Percentiles rank a stretch among this genome's conserved stretches.
phyloP scores from a whole-genome alignment of 2,888 invertebrate genomes.

The Nudaria mundana region DNA sequence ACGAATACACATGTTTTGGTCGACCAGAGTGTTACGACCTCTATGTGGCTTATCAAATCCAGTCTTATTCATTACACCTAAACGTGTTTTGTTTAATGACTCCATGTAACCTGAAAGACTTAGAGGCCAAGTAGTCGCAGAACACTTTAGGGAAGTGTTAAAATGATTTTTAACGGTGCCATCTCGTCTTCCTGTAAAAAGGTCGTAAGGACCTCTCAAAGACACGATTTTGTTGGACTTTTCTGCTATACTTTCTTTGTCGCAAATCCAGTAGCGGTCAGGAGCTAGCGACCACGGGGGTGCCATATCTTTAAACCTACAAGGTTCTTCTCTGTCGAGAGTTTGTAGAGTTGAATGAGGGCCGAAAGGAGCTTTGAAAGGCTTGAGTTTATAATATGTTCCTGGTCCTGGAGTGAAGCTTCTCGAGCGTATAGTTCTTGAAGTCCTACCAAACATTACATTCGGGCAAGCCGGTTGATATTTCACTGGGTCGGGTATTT shows the following conservation, averaged over 20 bases:
- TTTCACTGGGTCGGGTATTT: constrained; percentile 30
- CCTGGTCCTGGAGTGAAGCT: constrained; percentile 55
- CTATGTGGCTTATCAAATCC: constrained; percentile 54
- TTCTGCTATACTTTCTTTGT: constrained; percentile 56
- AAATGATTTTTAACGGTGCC: constrained; percentile 9
- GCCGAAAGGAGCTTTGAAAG: constrained; percentile 57
- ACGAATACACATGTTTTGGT: constrained; percentile 70
- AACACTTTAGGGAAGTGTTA: constrained; percentile 20
- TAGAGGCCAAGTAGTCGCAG: constrained; percentile 62
- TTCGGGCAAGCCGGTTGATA: constrained; percentile 55
- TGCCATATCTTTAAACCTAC: constrained; percentile 54
- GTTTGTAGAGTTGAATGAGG: constrained; percentile 56
- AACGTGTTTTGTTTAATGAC: constrained; percentile 50
- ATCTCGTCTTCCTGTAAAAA: constrained; percentile 76
- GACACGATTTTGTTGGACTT: constrained; percentile 63
- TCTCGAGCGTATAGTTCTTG: constrained; percentile 37
- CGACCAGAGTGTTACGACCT: constrained; percentile 69
- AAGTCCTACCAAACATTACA: constrained; percentile 58
- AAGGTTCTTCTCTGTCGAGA: constrained; percentile 60
- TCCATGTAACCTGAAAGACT: constrained; percentile 54
- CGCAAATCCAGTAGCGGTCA: constrained; percentile 60
- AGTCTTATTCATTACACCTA: constrained; percentile 67
- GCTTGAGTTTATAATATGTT: constrained; percentile 51
- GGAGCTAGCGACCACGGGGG: constrained; percentile 61
- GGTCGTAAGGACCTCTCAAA: constrained; percentile 62